Evolutionary conservation across 1,140 invertebrate genomes (phyloP).

Genomic region (Drosophila orena): DNA sequence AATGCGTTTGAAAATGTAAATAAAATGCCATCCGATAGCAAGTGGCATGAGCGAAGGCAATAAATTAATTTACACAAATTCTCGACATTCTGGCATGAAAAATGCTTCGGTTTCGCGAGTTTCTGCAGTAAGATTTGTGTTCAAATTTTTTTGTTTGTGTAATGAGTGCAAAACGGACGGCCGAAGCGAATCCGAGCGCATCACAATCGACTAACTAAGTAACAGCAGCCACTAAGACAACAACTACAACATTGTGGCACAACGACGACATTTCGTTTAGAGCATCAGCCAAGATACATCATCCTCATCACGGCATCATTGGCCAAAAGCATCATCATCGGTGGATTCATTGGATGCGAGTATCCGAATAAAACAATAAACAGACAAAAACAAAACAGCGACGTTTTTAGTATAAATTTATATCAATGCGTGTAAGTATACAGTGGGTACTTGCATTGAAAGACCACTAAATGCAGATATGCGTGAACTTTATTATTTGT

Average conservation of each 20-base stretch:
- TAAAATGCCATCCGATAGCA: constrained; percentile 49
- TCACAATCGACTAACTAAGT: constrained; percentile 47
- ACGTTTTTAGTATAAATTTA: constrained; percentile 31
- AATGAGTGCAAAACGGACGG: constrained; percentile 45
- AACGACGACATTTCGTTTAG: constrained; percentile 77
- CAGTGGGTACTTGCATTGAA: constrained; percentile 18
- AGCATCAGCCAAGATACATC: constrained; percentile 58
- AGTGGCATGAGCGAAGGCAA: constrained; percentile 62
- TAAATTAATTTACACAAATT: constrained; percentile 80
- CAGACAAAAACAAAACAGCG: constrained; percentile 27
- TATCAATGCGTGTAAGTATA: constrained; percentile 26
- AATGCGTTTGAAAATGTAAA: constrained; percentile 41
- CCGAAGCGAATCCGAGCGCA: constrained; percentile 72
- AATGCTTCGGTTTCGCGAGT: constrained; percentile 27
- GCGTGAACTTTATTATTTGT: no score
- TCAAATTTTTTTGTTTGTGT: constrained; percentile 18
- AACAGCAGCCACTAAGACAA: constrained; percentile 10
- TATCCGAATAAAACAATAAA: constrained; percentile 33
- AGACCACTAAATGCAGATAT: no score
- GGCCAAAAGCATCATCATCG: constrained; percentile 14
- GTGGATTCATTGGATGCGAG: constrained; percentile 13
- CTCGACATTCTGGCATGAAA: constrained; percentile 59
- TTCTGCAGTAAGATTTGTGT: constrained; percentile 50
- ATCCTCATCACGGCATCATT: constrained; percentile 23
- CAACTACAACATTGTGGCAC: constrained; percentile 23